These are phyloP conservation scores for Artemia sp. DNA, from an alignment of 2,888 invertebrate genomes.

Conservation along the genomic window DNA sequence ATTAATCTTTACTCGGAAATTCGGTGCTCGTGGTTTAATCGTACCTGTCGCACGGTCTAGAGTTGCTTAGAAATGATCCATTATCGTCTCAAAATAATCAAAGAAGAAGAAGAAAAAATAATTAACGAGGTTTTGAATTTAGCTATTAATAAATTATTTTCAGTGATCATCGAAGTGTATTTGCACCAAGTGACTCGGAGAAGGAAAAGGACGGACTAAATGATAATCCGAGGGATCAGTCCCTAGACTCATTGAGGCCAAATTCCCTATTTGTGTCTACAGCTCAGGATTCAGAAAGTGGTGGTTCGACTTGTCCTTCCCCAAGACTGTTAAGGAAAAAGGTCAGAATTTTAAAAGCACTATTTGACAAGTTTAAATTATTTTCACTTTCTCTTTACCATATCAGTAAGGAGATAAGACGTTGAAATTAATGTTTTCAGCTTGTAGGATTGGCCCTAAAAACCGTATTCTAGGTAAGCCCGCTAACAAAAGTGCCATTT, in stretches of 20 bases:
- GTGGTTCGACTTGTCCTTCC: constrained; percentile 68
- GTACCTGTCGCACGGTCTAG: too few relatives aligned
- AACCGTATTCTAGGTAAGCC: too few relatives aligned
- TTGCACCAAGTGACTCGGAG: constrained; percentile 77
- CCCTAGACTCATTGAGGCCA: constrained; percentile 28
- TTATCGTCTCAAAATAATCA: background rate
- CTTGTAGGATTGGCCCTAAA: too few relatives aligned
- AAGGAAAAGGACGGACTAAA: constrained; percentile 44
- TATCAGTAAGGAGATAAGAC: too few relatives aligned
- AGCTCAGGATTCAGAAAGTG: constrained; percentile 59
- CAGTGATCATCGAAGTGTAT: constrained; percentile 82
- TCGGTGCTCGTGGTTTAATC: too few relatives aligned
- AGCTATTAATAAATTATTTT: constrained; percentile 20
- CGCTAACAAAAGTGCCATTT: too few relatives aligned
- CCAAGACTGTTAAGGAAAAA: constrained; percentile 65
- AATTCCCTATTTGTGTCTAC: constrained; percentile 23
- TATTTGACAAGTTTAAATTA: too few relatives aligned
- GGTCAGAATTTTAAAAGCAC: constrained; percentile 33
- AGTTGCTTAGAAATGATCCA: background rate
- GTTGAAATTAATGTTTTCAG: too few relatives aligned
- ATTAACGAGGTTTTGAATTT: too few relatives aligned
- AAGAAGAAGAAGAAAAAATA: background rate
- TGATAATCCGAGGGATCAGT: constrained; percentile 28
- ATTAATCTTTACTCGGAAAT: too few relatives aligned
- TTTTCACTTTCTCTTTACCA: too few relatives aligned